phyloP scores from a whole-genome alignment of 1,140 invertebrate species.

The Centruroides sculpturatus region DNA sequence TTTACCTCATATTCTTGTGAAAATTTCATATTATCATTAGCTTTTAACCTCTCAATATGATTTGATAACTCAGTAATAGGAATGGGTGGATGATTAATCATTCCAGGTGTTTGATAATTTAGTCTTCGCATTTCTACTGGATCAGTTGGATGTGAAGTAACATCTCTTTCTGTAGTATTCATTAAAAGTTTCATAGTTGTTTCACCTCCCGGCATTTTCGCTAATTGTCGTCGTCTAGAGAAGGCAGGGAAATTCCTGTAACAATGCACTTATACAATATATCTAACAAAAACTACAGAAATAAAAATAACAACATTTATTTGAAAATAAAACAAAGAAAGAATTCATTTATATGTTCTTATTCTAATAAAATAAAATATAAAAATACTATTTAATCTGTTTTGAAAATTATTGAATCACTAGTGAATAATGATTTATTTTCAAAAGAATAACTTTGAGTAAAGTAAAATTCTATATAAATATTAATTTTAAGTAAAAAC shows the following conservation, averaged over 20 bases:
- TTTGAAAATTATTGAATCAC: too few species aligned
- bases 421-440: too few species aligned
- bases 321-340: background rate
- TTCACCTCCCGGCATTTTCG: constrained; percentile 77
- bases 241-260: constrained; percentile 13
- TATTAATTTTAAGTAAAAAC: too few species aligned
- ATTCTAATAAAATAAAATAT: too few species aligned
- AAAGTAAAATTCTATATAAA: too few species aligned
- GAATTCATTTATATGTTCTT: too few species aligned
- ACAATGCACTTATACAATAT: constrained; percentile 5
- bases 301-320: background rate
- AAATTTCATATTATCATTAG: constrained; percentile 95
- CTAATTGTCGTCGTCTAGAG: constrained; percentile 51
- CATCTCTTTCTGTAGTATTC: constrained; percentile 14
- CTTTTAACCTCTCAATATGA: constrained; percentile 90
- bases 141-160: constrained; percentile 49
- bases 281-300: background rate
- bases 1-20: constrained; percentile 72
- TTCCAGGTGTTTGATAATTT: constrained; percentile 93
- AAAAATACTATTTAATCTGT: too few species aligned
- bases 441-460: too few species aligned
- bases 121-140: constrained; percentile 89
- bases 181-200: constrained; percentile 34
- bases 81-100: constrained; percentile 94
- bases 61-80: constrained; percentile 81